Percentiles rank a stretch among this genome's conserved stretches.
phyloP scores from a whole-genome alignment of 2,888 invertebrate species.

The Zygogramma bicolorata region DNA sequence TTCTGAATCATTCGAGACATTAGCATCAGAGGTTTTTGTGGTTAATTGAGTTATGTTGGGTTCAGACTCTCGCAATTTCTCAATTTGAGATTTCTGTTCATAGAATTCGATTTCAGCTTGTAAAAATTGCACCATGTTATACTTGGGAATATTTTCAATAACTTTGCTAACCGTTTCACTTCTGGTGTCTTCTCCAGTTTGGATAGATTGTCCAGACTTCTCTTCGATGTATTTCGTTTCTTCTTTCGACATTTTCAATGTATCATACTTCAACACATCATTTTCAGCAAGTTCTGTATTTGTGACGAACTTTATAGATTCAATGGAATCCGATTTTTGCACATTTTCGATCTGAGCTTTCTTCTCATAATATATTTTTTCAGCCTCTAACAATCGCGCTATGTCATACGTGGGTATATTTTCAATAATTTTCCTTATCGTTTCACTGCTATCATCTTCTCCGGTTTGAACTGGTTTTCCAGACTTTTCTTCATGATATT shows the following conservation, averaged over 20 bases:
- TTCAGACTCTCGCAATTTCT: constrained; percentile 1
- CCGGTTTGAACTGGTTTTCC: constrained; percentile 17
- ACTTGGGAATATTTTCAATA: constrained; percentile 35
- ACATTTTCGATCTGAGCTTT: too few relatives aligned
- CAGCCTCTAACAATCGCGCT: constrained; percentile 42
- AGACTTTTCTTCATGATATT: constrained; percentile 38
- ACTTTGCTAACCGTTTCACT: background rate
- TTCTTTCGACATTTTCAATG: constrained; percentile 41
- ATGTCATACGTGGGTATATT: constrained; percentile 45
- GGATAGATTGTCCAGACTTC: constrained; percentile 9
- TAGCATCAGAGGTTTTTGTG: too few relatives aligned
- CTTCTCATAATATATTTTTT: too few relatives aligned
- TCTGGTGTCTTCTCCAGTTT: constrained; percentile 11
- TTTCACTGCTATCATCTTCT: background rate
- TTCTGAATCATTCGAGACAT: background rate
- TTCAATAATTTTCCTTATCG: constrained; percentile 4
- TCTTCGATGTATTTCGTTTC: constrained; percentile 44
- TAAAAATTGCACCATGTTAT: constrained; percentile 42
- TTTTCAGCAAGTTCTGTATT: constrained; percentile 13
- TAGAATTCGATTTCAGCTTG: constrained; percentile 52
- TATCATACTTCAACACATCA: constrained; percentile 40
- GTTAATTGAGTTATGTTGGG: background rate
- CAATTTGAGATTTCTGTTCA: constrained; percentile 36
- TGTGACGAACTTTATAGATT: background rate
- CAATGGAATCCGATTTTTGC: background rate